Evolutionary conservation across 2,113 vertebrate species (phyloP).

Genomic region (Tupaia tana): DNA sequence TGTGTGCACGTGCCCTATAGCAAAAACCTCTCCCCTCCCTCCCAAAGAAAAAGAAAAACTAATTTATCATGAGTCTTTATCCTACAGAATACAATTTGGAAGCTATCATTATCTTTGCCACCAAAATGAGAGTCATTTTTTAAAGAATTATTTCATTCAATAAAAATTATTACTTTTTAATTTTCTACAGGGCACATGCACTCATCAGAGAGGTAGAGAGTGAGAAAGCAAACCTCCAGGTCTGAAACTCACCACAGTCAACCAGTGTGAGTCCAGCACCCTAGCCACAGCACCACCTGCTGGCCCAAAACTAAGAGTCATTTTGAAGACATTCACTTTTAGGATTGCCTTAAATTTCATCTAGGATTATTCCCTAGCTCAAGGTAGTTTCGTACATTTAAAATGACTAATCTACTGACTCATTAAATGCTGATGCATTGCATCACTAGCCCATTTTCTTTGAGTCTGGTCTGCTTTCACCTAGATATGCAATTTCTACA

Average conservation of each 20-base stretch:
- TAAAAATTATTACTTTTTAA: too few relatives aligned
- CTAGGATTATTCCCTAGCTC: neutral
- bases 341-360: constrained; percentile 60
- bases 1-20: too few relatives aligned
- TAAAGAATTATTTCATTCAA: too few relatives aligned
- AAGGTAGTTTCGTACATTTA: constrained; percentile 38
- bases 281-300: too few relatives aligned
- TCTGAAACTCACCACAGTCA: too few relatives aligned
- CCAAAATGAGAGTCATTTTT: constrained; percentile 74
- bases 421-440: neutral
- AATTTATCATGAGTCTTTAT: constrained; percentile 23
- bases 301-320: constrained; percentile 41
- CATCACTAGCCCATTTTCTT: neutral
- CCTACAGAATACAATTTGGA: neutral
- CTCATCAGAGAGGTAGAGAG: too few relatives aligned
- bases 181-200: too few relatives aligned
- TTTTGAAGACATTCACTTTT: constrained; percentile 34
- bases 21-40: too few relatives aligned
- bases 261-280: too few relatives aligned
- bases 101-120: constrained; percentile 67
- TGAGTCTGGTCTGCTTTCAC: neutral
- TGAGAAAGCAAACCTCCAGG: too few relatives aligned
- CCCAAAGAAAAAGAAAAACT: too few relatives aligned
- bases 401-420: neutral
- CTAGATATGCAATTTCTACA: neutral